phyloP scores from a whole-genome alignment of 2,888 invertebrate species.

The Willowsia nigromaculata region DNA sequence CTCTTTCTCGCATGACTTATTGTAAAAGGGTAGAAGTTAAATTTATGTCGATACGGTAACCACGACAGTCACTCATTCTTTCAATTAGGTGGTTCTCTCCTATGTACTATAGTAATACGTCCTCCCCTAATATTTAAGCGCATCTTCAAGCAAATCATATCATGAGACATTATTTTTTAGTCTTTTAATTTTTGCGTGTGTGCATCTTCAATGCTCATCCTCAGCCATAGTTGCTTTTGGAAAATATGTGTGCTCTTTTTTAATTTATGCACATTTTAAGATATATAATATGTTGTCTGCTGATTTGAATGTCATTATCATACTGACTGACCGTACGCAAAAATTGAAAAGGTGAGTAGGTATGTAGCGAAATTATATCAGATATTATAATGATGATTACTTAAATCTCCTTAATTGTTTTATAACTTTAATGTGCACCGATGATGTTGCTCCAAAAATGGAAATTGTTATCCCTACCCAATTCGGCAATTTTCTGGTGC shows the following conservation, averaged over 20 bases:
- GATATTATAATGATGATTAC: too few species aligned
- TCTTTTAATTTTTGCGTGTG: not conserved
- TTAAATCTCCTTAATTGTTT: constrained; percentile 12
- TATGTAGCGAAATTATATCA: not conserved
- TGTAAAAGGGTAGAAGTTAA: not conserved
- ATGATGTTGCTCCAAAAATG: constrained; percentile 5
- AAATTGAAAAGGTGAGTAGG: not conserved
- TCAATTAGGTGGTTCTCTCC: constrained; percentile 29
- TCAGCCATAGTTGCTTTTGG: not conserved
- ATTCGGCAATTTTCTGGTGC: not conserved
- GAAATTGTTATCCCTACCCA: not conserved
- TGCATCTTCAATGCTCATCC: not conserved
- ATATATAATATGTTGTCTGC: not conserved
- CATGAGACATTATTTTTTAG: not conserved
- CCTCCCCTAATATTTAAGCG: not conserved
- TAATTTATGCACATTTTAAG: constrained; percentile 38
- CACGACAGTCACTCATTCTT: not conserved
- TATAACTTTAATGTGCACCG: constrained; percentile 5
- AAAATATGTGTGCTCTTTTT: not conserved
- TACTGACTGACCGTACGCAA: constrained; percentile 14
- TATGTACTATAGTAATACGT: constrained; percentile 16
- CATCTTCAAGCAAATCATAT: not conserved
- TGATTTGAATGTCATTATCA: constrained; percentile 31
- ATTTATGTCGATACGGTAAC: not conserved
- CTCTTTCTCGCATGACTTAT: not conserved